Percentiles rank a stretch among this genome's conserved stretches.
Evolutionary conservation across 2,888 invertebrate genomes (phyloP).

Genomic region (Cinara cedri): DNA sequence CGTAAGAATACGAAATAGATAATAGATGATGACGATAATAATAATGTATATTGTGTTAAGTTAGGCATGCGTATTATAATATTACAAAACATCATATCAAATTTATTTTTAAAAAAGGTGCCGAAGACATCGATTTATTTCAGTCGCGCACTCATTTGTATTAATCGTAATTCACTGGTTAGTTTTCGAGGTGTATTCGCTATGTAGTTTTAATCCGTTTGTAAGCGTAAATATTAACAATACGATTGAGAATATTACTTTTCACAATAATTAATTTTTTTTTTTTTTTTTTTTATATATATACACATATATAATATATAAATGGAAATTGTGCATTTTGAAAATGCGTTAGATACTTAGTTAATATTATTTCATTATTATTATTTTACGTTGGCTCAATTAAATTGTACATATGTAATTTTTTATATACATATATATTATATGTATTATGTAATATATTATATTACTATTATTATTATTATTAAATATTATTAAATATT

Average conservation of each 20-base stretch:
- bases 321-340: conserved; percentile 26
- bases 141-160: conserved; percentile 3
- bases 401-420: conserved; percentile 52
- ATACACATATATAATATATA: neutral
- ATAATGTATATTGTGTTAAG: conserved; percentile 18
- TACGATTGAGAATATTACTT: too few species aligned
- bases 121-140: conserved; percentile 18
- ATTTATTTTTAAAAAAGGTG: conserved; percentile 36
- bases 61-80: conserved; percentile 11
- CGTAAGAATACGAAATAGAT: conserved; percentile 1
- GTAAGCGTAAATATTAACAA: too few species aligned
- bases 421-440: conserved; percentile 23
- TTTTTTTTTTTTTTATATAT: conserved; percentile 14
- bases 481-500: neutral
- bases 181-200: neutral
- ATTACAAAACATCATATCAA: conserved; percentile 47
- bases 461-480: conserved; percentile 20
- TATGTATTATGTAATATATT: neutral
- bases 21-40: conserved; percentile 24
- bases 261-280: too few species aligned
- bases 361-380: conserved; percentile 35
- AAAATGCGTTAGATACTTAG: conserved; percentile 25
- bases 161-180: conserved; percentile 5
- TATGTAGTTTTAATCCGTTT: too few species aligned
- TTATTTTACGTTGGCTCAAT: conserved; percentile 56